phyloP scores from a whole-genome alignment of 2,888 invertebrate genomes.

The Aleiodes testaceus region DNA sequence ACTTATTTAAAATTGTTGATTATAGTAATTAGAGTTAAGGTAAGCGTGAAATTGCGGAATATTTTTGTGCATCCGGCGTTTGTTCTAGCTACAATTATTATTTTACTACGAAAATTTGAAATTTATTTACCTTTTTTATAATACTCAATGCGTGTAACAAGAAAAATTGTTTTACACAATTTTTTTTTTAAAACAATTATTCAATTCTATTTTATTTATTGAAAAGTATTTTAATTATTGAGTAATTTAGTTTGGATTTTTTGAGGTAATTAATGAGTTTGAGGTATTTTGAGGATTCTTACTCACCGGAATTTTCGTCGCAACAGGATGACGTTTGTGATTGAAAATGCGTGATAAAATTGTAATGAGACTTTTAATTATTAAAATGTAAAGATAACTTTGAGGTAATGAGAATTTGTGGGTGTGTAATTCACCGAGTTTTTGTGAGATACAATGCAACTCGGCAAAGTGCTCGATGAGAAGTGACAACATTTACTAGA shows the following conservation, averaged over 20 bases:
- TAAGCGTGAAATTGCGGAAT: conserved; percentile 3
- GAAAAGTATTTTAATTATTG: no score
- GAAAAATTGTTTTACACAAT: no score
- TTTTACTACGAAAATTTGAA: neutral
- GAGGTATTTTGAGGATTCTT: neutral
- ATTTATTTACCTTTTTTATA: conserved; percentile 7
- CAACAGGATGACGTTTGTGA: no score
- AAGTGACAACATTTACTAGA: conserved; percentile 34
- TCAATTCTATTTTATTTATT: no score
- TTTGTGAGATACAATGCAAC: neutral
- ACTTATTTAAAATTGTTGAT: neutral
- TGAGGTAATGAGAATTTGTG: neutral
- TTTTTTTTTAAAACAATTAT: no score
- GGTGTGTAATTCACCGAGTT: conserved; percentile 5
- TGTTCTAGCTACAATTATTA: neutral
- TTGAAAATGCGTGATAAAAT: neutral
- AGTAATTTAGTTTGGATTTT: no score
- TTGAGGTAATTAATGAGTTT: no score
- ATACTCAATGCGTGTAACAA: no score
- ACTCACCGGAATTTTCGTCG: conserved; percentile 28
- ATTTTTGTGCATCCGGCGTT: conserved; percentile 4
- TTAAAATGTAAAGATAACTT: no score
- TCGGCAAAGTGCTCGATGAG: conserved; percentile 24
- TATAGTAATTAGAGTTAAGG: neutral
- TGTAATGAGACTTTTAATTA: neutral